Base-by-base conservation (phyloP, 2,888 invertebrate genomes). In the Synergus itoensis region DNA sequence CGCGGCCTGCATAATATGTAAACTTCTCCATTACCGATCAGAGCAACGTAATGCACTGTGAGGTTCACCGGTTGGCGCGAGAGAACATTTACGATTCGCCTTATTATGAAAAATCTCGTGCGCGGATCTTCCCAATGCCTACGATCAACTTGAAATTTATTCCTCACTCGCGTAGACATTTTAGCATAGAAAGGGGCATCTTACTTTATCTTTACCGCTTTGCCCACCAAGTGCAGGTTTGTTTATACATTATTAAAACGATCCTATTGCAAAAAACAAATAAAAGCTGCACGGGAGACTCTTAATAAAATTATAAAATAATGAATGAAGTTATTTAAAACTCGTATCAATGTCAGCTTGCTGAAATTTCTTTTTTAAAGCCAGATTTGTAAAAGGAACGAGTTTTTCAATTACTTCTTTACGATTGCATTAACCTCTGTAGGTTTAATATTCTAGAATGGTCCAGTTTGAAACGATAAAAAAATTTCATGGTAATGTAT, bases 1-100 rank as follows among this genome's bases (percentile, higher is more conserved):
- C 91, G 91, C 90, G 87, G 88, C 90, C 91, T 91, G 91, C 91
- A 91, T 91, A 91, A 91, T 91, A 90, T 89, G 90, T 90, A 89
- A 90, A 90, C 88, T 89, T 89, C 87, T 87, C 91, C 89, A 91
- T 91, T 91, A 91, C 90, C 89, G 90, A 88, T 88, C 86, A 83
- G 81, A 79, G 82, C 83, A 84, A 84, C 79, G 83, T 84, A 84
- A 84, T 83, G 81, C 81, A 79, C 84, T 80, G 81, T 83, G 80
- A 84, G 83, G 82, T 83, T 82, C 82, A 75, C 36, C 79, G 83
- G 82, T 83, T 83, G 81, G 83, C 75, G 83, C 83, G 82, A 83
- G 84, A 75, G 81, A 80, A 81, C 77, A 78, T 80, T 79, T 82
- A 79, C 80, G 79, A 80, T 81, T 62, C 76, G 41, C 76, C 60